Base-by-base conservation (phyloP, 2,888 invertebrate genomes). In the Phania funesta region DNA sequence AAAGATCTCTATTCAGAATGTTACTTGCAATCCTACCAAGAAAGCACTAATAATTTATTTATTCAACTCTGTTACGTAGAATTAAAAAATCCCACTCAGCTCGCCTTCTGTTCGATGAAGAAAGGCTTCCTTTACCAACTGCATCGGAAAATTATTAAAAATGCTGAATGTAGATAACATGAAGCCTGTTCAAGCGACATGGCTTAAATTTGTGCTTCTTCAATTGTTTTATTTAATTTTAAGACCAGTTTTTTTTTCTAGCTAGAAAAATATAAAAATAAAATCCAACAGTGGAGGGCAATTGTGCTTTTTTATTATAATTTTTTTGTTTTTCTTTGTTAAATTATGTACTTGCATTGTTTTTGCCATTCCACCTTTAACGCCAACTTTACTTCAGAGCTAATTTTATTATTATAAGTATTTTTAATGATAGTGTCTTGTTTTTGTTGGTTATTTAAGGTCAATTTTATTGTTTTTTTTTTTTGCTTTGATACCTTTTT, bases 401-500 rank as follows among this genome's bases (percentile, higher is more conserved):
- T 41, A 78, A 56, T 64, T 71, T 60, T 60, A 44, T 26, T 58
- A 38, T 22, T 38, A 38, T 38, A 38, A 38, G n/a, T 38, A 38
- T n/a, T 38, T 38, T 38, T n/a, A 9, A 38, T 38, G 35, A 38
- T 38, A n/a, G n/a, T 38, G 8, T 32, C 2, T 32, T 11, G 1
- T 32, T 32, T 32, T 38, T 38, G 32, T 71, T 60, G 29, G 13
- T n/a, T 44, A 62, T 56, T 80, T 75, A 26, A 70, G 70, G 75
- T 76, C 62, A 46, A 71, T 58, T 54, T 76, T 64, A 68, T 74
- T 44, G 54, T 62, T 73, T 73, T 50, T 50, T 18, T 24, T 5
- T 16, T 22, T 44, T 62, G 48, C 8, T 78, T 64, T 67, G 56
- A 48, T 54, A 13, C 0, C n/a, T 56, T 58, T 50, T 78, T 22